These are phyloP conservation scores for Nettapus auritus DNA, from an alignment of 2,113 vertebrate genomes.

Conservation along the genomic window DNA sequence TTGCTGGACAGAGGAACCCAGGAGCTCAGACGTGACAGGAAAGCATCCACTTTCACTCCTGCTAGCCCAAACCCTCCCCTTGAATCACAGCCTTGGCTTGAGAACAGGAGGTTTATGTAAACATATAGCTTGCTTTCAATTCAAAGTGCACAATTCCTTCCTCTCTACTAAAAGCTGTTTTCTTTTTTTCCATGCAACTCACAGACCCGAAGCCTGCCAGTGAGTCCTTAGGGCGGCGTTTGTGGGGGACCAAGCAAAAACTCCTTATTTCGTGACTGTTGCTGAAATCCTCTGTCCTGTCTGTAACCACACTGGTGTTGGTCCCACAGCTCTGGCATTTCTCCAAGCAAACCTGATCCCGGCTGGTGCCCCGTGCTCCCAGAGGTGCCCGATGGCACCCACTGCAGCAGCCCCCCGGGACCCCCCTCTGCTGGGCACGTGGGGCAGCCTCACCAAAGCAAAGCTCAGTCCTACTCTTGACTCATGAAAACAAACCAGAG, in stretches of 20 bases:
- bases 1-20: neutral
- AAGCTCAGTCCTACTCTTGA: neutral
- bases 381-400: rapidly evolving
- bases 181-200: neutral
- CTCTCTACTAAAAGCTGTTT: neutral
- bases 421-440: rapidly evolving
- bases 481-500: neutral
- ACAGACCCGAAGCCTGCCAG: neutral
- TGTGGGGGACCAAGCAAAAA: neutral
- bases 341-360: neutral
- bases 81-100: slow-evolving; percentile 27
- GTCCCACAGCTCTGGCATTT: neutral
- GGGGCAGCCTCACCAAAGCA: neutral
- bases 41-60: neutral
- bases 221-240: neutral
- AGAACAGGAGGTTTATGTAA: slow-evolving; percentile 20
- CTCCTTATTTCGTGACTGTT: rapidly evolving
- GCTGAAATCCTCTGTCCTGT: neutral
- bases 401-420: rapidly evolving
- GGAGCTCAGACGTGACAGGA: slow-evolving; percentile 38
- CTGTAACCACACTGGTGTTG: neutral
- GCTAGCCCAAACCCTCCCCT: neutral
- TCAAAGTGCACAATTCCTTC: neutral
- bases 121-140: neutral
- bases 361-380: too few species aligned